These are phyloP conservation scores for Xestia xanthographa DNA, from an alignment of 2,888 invertebrate genomes.

Conservation along the genomic window DNA sequence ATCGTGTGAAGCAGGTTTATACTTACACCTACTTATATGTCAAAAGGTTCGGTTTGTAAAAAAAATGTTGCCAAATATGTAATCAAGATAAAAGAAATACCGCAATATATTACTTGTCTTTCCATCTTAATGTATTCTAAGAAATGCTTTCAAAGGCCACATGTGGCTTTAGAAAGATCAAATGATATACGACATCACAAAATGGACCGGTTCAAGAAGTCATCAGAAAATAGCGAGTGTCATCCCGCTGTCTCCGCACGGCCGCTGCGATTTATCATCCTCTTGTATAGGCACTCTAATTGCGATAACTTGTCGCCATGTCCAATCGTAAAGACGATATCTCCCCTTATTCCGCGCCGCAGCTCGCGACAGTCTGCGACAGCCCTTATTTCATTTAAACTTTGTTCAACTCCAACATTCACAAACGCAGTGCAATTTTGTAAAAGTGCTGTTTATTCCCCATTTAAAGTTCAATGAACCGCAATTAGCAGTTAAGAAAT, in stretches of 20 bases:
- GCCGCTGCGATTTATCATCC: conserved; percentile 73
- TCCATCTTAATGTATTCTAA: conserved; percentile 54
- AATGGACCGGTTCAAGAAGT: conserved; percentile 72
- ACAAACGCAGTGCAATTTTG: conserved; percentile 50
- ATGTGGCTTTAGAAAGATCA: conserved; percentile 60
- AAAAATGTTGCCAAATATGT: conserved; percentile 43
- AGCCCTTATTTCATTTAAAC: conserved; percentile 57
- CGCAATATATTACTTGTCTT: conserved; percentile 47
- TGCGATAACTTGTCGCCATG: conserved; percentile 75
- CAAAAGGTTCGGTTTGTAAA: conserved; percentile 16
- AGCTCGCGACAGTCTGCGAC: conserved; percentile 23
- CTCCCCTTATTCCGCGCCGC: conserved; percentile 53
- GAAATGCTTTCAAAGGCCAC: conserved; percentile 40
- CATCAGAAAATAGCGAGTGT: conserved; percentile 71
- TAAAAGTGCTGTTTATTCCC: conserved; percentile 59
- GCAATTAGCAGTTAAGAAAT: conserved; percentile 60
- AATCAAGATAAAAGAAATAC: conserved; percentile 40
- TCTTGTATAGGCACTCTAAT: conserved; percentile 74
- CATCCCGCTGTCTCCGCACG: conserved; percentile 65
- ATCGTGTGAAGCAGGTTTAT: conserved; percentile 23
- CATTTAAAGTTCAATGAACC: conserved; percentile 63
- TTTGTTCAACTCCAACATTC: conserved; percentile 43
- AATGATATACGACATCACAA: conserved; percentile 73
- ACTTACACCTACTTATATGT: conserved; percentile 14
- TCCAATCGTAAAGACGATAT: conserved; percentile 60